Base-by-base conservation (phyloP, 2,888 invertebrate genomes). In the Agriopis aurantiaria region DNA sequence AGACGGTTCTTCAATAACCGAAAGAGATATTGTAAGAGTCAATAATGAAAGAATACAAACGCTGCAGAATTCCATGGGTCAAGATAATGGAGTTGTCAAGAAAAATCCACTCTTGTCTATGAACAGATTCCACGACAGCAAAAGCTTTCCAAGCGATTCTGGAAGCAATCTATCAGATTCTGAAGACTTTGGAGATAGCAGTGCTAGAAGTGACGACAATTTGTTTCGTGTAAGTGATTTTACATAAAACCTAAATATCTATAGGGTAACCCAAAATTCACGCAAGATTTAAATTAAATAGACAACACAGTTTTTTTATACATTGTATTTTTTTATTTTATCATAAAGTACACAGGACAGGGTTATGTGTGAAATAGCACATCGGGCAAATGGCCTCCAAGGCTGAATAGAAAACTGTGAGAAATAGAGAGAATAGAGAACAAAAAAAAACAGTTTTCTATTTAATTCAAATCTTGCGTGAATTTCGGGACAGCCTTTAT, bases 51-150 rank as follows among this genome's bases (percentile, higher is more conserved):
- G 91, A 59, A 82, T 88, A 9, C 91, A 87, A 81, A 83, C 87
- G 8, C 75, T 92, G n/a, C 82, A 90, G 0, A 90, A 82, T 74
- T 82, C 90, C 61, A 95, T 96, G 68, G 86, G 92, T 59, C 96
- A 95, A 73, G 96, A 96, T 77, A 95, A 96, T 79, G 97, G 97
- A 8, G 90, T 97, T 4, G 92, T 98, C 1, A 98, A 98, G 88
- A 98, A 95, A 81, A 98, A 98, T 90, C 97, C 97, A 0, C 83
- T 97, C 11, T 84, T 97, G 23, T 82, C 80, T 14, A 93, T 97
- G 68, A 91, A 95, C 67, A 93, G 96, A 82, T 96, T 96, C 76
- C 95, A 95, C 17, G 95, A 95, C 57, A 83, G 78, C 9, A 92
- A 92, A 78, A 83, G 80, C 63, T 92, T 89, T 76, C 81, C 88